A percentile compares a stretch with the other conserved stretches of the same genome.
phyloP scores from a whole-genome alignment of 2,797 vertebrate genomes.

The Trachops cirrhosus region DNA sequence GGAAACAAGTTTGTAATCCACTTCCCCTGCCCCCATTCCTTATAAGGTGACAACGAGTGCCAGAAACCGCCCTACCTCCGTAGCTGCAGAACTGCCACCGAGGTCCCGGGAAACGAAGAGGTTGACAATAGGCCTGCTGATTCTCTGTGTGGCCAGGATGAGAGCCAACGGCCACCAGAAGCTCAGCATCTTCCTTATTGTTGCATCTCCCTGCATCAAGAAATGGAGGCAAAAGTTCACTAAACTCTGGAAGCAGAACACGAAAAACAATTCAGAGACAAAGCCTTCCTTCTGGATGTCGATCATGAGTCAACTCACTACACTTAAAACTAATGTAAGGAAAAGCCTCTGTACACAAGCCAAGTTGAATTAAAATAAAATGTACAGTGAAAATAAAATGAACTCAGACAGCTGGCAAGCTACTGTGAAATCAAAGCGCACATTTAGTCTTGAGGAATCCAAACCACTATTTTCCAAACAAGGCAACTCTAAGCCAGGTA shows the following conservation, averaged over 20 bases:
- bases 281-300: slow-evolving; percentile 44
- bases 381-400: slow-evolving; percentile 26
- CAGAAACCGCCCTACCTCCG: slow-evolving; percentile 86
- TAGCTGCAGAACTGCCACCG: slow-evolving; percentile 90
- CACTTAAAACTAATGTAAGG: neutral
- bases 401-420: slow-evolving; percentile 20
- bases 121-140: slow-evolving; percentile 98
- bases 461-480: neutral
- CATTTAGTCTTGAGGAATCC: neutral
- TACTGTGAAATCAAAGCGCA: slow-evolving; percentile 18
- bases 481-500: neutral
- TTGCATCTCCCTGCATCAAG: slow-evolving; percentile 92
- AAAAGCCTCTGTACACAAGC: slow-evolving; percentile 14
- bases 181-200: slow-evolving; percentile 95
- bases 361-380: slow-evolving; percentile 20
- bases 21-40: accelerated
- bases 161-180: slow-evolving; percentile 99
- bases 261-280: slow-evolving; percentile 7
- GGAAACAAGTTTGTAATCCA: neutral
- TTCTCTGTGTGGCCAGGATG: slow-evolving; percentile 96
- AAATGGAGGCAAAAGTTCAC: neutral
- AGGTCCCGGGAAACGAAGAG: slow-evolving; percentile 99
- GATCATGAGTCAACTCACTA: neutral
- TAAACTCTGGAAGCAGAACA: neutral
- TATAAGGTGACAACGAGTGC: accelerated